These are phyloP conservation scores for Parotia lawesii DNA, from an alignment of 2,113 vertebrate genomes.

Conservation along the genomic window DNA sequence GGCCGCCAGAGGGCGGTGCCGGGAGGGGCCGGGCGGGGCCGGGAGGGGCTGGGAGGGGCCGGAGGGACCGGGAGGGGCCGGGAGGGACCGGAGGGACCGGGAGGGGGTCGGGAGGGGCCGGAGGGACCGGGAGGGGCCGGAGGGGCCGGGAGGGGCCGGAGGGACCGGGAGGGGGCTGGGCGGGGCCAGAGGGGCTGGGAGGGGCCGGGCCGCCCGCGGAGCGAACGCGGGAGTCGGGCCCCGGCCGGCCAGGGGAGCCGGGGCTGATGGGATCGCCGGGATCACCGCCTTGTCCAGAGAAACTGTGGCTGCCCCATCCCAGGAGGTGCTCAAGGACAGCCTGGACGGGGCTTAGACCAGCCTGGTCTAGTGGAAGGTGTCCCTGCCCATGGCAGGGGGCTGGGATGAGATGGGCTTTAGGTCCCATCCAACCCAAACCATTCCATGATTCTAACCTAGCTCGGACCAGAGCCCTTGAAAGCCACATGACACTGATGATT, in stretches of 20 bases:
- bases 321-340: background rate
- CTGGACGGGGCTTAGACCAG: background rate
- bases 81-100: too few species aligned
- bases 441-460: background rate
- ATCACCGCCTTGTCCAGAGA: rapidly evolving
- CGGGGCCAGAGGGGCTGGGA: background rate
- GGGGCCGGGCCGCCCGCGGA: background rate
- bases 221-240: background rate
- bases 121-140: too few species aligned
- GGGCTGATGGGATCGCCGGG: rapidly evolving
- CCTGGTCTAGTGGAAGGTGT: background rate
- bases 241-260: background rate
- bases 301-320: rapidly evolving
- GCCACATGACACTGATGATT: rapidly evolving
- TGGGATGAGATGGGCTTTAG: background rate
- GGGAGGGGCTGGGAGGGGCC: too few species aligned
- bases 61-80: too few species aligned
- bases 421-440: background rate
- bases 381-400: background rate
- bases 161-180: too few species aligned
- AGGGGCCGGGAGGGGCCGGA: too few species aligned
- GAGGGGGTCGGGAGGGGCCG: too few species aligned
- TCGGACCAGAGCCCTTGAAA: background rate
- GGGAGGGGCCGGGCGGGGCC: background rate
- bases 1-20: background rate